Evolutionary conservation across 1,140 invertebrate species (phyloP).

Genomic region (Mactra quadrangularis): DNA sequence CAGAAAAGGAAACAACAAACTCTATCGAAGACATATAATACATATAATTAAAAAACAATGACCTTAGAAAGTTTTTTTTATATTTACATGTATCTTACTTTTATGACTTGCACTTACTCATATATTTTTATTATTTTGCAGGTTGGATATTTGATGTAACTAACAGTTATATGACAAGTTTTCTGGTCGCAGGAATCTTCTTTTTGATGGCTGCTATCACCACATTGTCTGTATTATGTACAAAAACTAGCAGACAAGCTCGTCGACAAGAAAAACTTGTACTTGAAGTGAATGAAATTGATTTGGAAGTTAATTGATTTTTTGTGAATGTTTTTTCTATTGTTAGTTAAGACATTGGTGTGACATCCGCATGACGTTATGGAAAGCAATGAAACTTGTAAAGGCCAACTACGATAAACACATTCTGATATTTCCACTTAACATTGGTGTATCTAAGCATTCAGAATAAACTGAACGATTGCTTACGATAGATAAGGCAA

Average conservation of each 20-base stretch:
- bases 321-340: too few species aligned
- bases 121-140: background rate
- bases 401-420: too few species aligned
- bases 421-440: too few species aligned
- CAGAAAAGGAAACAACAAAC: background rate
- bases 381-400: too few species aligned
- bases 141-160: conserved; percentile 21
- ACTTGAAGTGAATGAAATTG: too few species aligned
- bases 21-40: background rate
- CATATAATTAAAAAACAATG: background rate
- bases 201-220: background rate
- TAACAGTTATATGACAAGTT: background rate
- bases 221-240: conserved; percentile 7
- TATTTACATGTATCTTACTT: background rate
- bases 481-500: too few species aligned
- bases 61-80: background rate
- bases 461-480: too few species aligned
- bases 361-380: too few species aligned
- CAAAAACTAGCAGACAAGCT: background rate
- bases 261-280: background rate
- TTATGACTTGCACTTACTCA: background rate
- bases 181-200: background rate
- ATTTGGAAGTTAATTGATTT: too few species aligned
- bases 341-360: too few species aligned
- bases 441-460: too few species aligned